A percentile compares a stretch with the other conserved stretches of the same genome.
These are phyloP conservation scores for Cheilinus undulatus DNA, from an alignment of 2,113 vertebrate genomes.

Conservation along the genomic window DNA sequence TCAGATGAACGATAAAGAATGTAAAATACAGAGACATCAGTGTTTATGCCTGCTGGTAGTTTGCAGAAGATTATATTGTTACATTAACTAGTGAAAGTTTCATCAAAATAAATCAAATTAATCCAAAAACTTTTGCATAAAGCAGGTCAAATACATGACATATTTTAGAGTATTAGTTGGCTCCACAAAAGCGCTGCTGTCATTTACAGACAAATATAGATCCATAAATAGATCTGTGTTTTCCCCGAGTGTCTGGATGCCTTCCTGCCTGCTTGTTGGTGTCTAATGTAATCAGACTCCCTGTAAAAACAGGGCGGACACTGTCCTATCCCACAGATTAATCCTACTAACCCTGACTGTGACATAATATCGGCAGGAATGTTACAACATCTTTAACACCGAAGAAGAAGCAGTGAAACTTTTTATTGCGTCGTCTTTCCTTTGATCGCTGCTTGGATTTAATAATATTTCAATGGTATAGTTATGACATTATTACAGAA, in stretches of 20 bases:
- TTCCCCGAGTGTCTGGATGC: slow-evolving; percentile 7
- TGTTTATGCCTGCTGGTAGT: neutral
- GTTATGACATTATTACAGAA: no score
- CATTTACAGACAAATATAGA: slow-evolving; percentile 6
- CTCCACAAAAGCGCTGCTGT: neutral
- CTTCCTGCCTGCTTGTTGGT: neutral
- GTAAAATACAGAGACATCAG: neutral
- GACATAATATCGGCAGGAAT: neutral
- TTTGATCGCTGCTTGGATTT: neutral
- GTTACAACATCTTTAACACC: neutral
- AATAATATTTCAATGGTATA: neutral
- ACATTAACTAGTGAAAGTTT: no score
- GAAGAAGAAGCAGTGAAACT: neutral
- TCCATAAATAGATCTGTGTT: slow-evolving; percentile 23
- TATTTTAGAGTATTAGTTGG: neutral
- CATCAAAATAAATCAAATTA: no score
- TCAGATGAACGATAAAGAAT: neutral
- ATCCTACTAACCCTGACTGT: neutral
- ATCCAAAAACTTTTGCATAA: no score
- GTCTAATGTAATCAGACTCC: slow-evolving; percentile 18
- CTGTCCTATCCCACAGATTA: neutral
- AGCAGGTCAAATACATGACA: neutral
- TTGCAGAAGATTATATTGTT: neutral
- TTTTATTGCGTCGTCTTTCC: no score
- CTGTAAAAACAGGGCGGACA: slow-evolving; percentile 5